These are phyloP conservation scores for Dipodomys stephensi DNA, from an alignment of 2,113 vertebrate genomes.

Conservation along the genomic window DNA sequence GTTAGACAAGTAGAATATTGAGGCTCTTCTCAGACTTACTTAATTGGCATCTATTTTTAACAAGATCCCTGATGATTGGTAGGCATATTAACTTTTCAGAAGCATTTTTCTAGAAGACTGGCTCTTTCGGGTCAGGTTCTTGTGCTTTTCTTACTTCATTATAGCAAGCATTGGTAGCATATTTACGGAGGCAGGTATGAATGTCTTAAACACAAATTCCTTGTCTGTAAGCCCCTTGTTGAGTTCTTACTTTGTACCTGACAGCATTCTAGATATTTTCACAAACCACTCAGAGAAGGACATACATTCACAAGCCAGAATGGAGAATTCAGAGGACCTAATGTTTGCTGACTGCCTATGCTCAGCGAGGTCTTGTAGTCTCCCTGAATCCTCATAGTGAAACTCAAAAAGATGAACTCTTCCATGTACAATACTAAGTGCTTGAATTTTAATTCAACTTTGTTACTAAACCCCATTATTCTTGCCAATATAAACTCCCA, in stretches of 20 bases:
- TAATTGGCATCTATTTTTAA: slow-evolving; percentile 58
- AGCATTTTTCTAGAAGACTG: slow-evolving; percentile 40
- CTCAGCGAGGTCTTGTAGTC: background rate
- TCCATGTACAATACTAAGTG: background rate
- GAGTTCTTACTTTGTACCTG: background rate
- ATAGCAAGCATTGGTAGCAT: background rate
- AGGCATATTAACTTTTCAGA: slow-evolving; percentile 28
- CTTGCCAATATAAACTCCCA: background rate
- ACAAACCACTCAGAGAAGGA: background rate
- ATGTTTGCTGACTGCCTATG: background rate
- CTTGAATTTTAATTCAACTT: slow-evolving; percentile 38
- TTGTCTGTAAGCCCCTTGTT: slow-evolving; percentile 20
- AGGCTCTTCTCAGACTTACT: slow-evolving; percentile 6
- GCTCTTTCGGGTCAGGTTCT: slow-evolving; percentile 5
- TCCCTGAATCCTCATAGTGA: slow-evolving; percentile 2
- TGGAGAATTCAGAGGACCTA: slow-evolving; percentile 11
- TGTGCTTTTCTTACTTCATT: background rate
- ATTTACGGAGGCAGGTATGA: background rate
- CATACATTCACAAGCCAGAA: slow-evolving; percentile 34
- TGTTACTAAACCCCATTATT: background rate
- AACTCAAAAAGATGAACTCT: slow-evolving; percentile 54
- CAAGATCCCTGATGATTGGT: slow-evolving; percentile 7
- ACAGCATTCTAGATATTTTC: slow-evolving; percentile 40
- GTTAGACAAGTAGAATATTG: background rate
- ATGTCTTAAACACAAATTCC: background rate